A percentile compares a stretch with the other conserved stretches of the same genome.
These are phyloP conservation scores for Pangasius sanitwongsei DNA, from an alignment of 2,797 vertebrate species.

Conservation along the genomic window DNA sequence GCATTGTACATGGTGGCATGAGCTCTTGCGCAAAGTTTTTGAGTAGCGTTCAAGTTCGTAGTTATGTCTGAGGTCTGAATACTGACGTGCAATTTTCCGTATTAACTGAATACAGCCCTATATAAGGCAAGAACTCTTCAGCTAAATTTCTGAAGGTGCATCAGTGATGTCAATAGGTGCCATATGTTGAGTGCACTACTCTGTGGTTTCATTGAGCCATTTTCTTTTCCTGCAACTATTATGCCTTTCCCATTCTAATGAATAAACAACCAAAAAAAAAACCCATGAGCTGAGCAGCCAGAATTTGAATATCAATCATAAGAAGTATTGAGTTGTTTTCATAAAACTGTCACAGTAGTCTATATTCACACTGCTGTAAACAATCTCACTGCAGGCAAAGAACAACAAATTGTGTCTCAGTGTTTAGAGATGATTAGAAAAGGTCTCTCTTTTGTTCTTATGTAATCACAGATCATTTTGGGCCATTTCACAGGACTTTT, in stretches of 20 bases:
- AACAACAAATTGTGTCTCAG: constrained; percentile 8
- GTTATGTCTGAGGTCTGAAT: not conserved
- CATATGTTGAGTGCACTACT: not conserved
- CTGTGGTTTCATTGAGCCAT: not conserved
- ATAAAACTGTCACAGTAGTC: constrained; percentile 55
- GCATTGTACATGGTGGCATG: not conserved
- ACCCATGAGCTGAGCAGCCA: not conserved
- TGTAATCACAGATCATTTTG: constrained; percentile 31
- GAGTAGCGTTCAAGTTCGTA: not conserved
- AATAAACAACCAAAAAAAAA: constrained; percentile 1
- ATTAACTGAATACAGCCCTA: not conserved
- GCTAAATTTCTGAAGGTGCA: not conserved
- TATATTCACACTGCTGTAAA: constrained; percentile 48
- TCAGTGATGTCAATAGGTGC: not conserved
- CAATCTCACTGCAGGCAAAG: constrained; percentile 12
- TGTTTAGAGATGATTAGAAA: constrained; percentile 25
- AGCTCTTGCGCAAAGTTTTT: not conserved
- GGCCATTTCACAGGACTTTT: constrained; percentile 37
- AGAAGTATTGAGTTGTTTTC: constrained; percentile 23
- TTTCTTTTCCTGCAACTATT: not conserved
- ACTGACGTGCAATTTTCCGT: not conserved
- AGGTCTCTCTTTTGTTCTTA: not conserved
- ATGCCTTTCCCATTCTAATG: not conserved
- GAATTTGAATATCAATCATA: constrained; percentile 38
- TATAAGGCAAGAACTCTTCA: not conserved